phyloP scores from a whole-genome alignment of 2,113 vertebrate species.

The Trematocara zebra region DNA sequence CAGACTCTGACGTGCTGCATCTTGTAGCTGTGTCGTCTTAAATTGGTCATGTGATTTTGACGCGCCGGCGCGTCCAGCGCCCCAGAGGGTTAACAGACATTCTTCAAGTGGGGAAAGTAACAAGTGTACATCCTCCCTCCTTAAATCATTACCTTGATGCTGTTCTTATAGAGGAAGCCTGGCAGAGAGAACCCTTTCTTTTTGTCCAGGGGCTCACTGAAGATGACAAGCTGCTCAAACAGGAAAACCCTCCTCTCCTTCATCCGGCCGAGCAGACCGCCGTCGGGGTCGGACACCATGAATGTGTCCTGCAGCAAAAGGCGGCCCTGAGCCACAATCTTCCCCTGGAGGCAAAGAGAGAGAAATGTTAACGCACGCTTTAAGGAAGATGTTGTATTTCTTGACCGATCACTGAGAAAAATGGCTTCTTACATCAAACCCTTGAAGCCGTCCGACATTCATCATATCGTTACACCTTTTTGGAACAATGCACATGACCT shows the following conservation, averaged over 20 bases:
- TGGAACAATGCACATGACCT: conserved; percentile 96
- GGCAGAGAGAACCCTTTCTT: conserved; percentile 96
- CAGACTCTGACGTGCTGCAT: no score
- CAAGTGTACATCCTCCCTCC: not conserved
- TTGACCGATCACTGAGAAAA: not conserved
- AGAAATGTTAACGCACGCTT: not conserved
- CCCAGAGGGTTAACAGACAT: not conserved
- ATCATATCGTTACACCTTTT: conserved; percentile 99
- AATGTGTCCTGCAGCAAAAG: conserved; percentile 96
- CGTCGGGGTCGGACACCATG: conserved; percentile 87
- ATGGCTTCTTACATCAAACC: conserved; percentile 86
- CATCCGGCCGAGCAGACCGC: conserved; percentile 81
- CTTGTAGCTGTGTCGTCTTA: no score
- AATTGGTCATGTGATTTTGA: no score
- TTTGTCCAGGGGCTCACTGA: conserved; percentile 95
- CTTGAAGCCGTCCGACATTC: conserved; percentile 96
- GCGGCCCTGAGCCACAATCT: conserved; percentile 97
- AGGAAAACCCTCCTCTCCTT: conserved; percentile 96
- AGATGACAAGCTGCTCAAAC: conserved; percentile 97
- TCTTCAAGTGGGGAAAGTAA: not conserved
- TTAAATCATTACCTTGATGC: conserved; percentile 84
- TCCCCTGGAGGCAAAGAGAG: conserved; percentile 74
- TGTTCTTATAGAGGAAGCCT: conserved; percentile 94
- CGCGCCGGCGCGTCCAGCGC: no score
- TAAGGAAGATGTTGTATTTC: not conserved